Evolutionary conservation across 2,797 vertebrate species (phyloP), one percentile per base, ranked within the genome.

Genomic region (Megalops cyprinoides): DNA sequence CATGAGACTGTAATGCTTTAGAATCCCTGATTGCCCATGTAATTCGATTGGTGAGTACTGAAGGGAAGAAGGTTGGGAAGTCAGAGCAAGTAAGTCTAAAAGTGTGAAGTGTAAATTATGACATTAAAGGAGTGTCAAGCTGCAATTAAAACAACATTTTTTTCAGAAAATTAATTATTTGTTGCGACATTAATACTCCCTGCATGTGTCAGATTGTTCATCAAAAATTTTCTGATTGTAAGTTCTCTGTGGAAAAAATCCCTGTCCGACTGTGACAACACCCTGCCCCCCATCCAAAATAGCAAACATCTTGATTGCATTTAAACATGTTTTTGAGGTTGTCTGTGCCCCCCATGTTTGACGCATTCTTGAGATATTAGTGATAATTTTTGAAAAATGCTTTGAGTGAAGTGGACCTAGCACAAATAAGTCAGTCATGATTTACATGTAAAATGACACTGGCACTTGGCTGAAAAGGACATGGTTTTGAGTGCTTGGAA

Each of bases 221-320:
- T 2, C 10, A 7, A 53, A 8, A 78, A 42, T 84, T 84, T 80
- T 82, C 82, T 39, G 62, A 81, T n/a, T 31, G 79, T 65, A 78
- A 88, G 89, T 87, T 88, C 84, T 82, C 87, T 87, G 84, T 87
- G 74, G 82, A 79, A 80, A 73, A 53, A 83, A 56, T 85, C 84
- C 87, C 87, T 89, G 86, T 83, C 28, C 49, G 84, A 73, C 15
- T 20, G 31, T 71, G 31, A 42, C 67, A 20, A 42, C 20, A 4
- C 20, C 15, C 65, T 10, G 15, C 8, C 28, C n/a, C 7, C 65
- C 85, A 88, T 34, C 81, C 84, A 67, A 71, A 56, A 46, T 79
- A 12, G 15, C 31, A 81, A 87, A 80, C 90, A 89, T 91, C 87
- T 89, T 91, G 87, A 89, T 86, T 87, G 51, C 82, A 90, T 91